Conservation (phyloP, 2,888 invertebrate genomes). For the Callosobruchus maculatus region DNA sequence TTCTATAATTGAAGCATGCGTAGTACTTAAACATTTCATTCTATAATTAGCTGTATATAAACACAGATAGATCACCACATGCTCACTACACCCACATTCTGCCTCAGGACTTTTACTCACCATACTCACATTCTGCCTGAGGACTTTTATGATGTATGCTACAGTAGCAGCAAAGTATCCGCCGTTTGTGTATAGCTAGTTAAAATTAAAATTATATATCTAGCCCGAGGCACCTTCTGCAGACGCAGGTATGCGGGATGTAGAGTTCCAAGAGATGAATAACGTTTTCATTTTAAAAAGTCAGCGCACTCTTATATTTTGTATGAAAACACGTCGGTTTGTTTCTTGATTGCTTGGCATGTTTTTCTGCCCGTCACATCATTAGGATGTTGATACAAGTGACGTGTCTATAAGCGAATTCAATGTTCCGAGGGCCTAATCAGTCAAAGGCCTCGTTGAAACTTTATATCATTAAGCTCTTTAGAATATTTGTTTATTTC, state of each 20-base stretch:
- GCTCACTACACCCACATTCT: background rate
- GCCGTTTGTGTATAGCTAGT: background rate
- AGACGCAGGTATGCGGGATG: background rate
- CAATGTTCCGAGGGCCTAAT: background rate
- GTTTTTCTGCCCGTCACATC: slow-evolving; percentile 9
- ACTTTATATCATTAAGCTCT: background rate
- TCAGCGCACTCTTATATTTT: slow-evolving; percentile 2
- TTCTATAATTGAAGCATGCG: background rate
- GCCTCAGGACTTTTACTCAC: background rate
- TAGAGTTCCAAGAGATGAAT: background rate
- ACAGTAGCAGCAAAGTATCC: background rate
- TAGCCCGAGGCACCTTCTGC: background rate
- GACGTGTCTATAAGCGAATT: slow-evolving; percentile 2
- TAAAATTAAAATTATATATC: background rate
- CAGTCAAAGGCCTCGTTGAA: background rate
- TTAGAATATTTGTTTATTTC: background rate
- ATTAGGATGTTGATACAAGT: slow-evolving; percentile 6
- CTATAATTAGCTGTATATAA: background rate
- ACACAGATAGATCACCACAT: background rate
- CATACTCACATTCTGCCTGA: background rate
- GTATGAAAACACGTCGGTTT: slow-evolving; percentile 11
- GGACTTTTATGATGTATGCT: background rate
- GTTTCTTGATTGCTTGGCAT: slow-evolving; percentile 7
- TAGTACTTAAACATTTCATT: background rate
- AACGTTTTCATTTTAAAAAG: slow-evolving; percentile 5